Conservation (phyloP, 2,113 vertebrate genomes). For the Otis tarda region DNA sequence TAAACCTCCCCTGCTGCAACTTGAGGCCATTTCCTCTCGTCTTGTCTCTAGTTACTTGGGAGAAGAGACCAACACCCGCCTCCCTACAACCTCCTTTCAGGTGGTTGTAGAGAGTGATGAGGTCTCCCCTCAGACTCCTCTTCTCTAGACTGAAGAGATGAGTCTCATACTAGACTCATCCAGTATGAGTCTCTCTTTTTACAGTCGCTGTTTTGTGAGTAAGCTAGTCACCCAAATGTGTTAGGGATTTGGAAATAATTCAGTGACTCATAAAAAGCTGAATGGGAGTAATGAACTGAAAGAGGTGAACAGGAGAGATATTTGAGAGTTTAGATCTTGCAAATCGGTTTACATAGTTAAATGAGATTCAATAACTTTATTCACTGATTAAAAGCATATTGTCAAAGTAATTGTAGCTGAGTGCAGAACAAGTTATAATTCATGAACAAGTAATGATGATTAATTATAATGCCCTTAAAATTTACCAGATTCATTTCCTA, state of each 20-base stretch:
- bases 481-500: not conserved
- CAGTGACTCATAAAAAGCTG: not conserved
- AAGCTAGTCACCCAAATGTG: not conserved
- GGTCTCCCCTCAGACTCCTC: too few relatives aligned
- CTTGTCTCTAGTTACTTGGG: too few relatives aligned
- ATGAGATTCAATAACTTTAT: not conserved
- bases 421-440: not conserved
- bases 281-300: not conserved
- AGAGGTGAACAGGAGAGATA: not conserved
- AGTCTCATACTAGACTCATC: not conserved
- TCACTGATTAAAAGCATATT: not conserved
- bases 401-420: not conserved
- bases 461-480: not conserved
- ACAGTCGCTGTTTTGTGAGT: not conserved
- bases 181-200: not conserved
- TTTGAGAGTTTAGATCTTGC: not conserved
- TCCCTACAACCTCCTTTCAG: too few relatives aligned
- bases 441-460: not conserved
- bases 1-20: too few relatives aligned
- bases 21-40: too few relatives aligned
- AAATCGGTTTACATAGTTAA: not conserved
- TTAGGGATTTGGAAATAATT: not conserved
- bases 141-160: too few relatives aligned
- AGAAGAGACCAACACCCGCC: too few relatives aligned
- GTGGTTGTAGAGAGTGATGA: too few relatives aligned